phyloP scores from a whole-genome alignment of 1,140 invertebrate species.

The Drosophila leontia region DNA sequence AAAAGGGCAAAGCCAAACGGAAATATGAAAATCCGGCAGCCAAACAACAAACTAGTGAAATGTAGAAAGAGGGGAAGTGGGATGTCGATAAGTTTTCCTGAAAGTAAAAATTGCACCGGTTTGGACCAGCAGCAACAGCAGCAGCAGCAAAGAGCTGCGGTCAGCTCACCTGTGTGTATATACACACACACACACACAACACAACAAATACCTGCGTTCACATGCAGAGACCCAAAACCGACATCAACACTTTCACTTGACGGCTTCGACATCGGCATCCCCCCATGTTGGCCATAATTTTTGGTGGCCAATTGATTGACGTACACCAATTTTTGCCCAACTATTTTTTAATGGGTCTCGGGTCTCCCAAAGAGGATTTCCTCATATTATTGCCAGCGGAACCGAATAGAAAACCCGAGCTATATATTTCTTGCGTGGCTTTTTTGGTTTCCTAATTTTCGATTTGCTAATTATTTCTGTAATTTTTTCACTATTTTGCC shows the following conservation, averaged over 20 bases:
- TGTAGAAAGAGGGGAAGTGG: slow-evolving; percentile 13
- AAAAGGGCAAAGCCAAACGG: slow-evolving; percentile 33
- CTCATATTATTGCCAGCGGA: slow-evolving; percentile 37
- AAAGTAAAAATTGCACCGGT: slow-evolving; percentile 45
- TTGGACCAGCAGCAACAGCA: slow-evolving; percentile 17
- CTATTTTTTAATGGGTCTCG: slow-evolving; percentile 37
- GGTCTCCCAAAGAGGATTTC: slow-evolving; percentile 26
- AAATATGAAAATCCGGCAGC: slow-evolving; percentile 15
- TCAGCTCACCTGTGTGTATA: slow-evolving; percentile 13
- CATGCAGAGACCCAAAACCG: slow-evolving; percentile 7
- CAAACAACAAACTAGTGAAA: not conserved
- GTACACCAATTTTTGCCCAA: slow-evolving; percentile 40
- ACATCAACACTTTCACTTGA: slow-evolving; percentile 38
- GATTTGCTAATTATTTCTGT: not conserved
- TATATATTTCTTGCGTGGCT: not conserved
- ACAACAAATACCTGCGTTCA: not conserved
- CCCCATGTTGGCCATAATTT: slow-evolving; percentile 31
- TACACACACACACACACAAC: not conserved
- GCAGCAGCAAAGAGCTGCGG: not conserved
- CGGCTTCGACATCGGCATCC: slow-evolving; percentile 13
- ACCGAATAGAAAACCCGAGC: slow-evolving; percentile 15
- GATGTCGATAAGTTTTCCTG: slow-evolving; percentile 37
- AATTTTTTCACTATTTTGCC: not conserved
- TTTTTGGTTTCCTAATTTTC: not conserved
- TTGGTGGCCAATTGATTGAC: slow-evolving; percentile 47